Conservation (phyloP, 2,113 vertebrate genomes). For the Bufo bufo region DNA sequence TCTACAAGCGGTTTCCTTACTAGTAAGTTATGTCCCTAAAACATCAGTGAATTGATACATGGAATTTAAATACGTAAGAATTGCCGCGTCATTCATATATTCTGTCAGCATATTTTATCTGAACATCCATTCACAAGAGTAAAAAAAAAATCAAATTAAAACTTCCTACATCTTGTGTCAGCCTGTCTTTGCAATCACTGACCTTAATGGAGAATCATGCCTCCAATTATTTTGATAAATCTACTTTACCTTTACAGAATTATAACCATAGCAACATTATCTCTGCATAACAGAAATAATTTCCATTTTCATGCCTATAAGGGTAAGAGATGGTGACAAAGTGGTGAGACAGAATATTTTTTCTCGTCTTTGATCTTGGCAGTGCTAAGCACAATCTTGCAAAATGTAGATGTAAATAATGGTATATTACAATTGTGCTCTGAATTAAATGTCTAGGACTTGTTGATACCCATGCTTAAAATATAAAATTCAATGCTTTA, state of each 20-base stretch:
- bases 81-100: conserved; percentile 46
- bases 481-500: conserved; percentile 20
- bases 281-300: conserved; percentile 60
- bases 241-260: conserved; percentile 67
- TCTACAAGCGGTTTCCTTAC: conserved; percentile 10
- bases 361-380: conserved; percentile 66
- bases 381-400: conserved; percentile 59
- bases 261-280: conserved; percentile 69
- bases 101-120: conserved; percentile 54
- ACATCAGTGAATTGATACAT: conserved; percentile 57
- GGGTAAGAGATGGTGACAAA: conserved; percentile 60
- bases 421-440: conserved; percentile 55
- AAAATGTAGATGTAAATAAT: conserved; percentile 63
- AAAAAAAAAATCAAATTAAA: conserved; percentile 62
- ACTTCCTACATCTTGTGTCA: conserved; percentile 64
- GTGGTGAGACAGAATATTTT: conserved; percentile 59
- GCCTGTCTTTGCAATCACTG: conserved; percentile 59
- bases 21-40: conserved; percentile 45
- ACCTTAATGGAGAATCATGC: conserved; percentile 64
- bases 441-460: conserved; percentile 63
- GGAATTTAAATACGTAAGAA: conserved; percentile 60
- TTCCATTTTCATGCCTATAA: conserved; percentile 67
- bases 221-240: conserved; percentile 72
- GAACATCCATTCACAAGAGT: conserved; percentile 49
- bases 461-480: conserved; percentile 50